Evolutionary conservation across 1,140 invertebrate genomes (phyloP).

Genomic region (Papilio aristodemus): DNA sequence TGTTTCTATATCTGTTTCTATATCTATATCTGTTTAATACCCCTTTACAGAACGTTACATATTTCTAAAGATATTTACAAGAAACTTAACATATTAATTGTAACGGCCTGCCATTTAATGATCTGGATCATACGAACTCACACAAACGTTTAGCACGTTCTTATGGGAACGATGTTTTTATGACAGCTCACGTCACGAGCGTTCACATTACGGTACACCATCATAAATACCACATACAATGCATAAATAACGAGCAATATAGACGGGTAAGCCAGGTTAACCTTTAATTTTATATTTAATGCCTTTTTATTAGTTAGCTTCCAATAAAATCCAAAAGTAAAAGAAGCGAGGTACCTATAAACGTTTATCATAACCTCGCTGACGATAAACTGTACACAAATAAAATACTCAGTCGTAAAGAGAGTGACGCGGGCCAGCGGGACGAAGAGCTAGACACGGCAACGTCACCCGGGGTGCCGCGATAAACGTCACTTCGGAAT

Average conservation of each 20-base stretch:
- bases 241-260: slow-evolving; percentile 35
- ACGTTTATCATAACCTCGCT: slow-evolving; percentile 70
- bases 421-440: slow-evolving; percentile 66
- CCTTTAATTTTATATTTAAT: slow-evolving; percentile 37
- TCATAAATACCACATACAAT: slow-evolving; percentile 17
- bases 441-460: slow-evolving; percentile 68
- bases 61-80: too few relatives aligned
- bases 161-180: neutral
- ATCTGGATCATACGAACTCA: neutral
- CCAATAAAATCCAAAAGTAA: slow-evolving; percentile 44
- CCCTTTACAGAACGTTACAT: too few relatives aligned
- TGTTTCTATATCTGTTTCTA: too few relatives aligned
- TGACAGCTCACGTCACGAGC: neutral
- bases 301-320: slow-evolving; percentile 25
- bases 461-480: slow-evolving; percentile 66
- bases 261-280: slow-evolving; percentile 32
- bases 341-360: slow-evolving; percentile 56
- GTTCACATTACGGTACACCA: slow-evolving; percentile 15
- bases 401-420: slow-evolving; percentile 73
- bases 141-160: neutral
- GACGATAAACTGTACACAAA: slow-evolving; percentile 71
- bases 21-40: too few relatives aligned
- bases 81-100: neutral
- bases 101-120: neutral
- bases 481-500: slow-evolving; percentile 75